phyloP scores from a whole-genome alignment of 2,113 vertebrate genomes.

The Vombatus ursinus region DNA sequence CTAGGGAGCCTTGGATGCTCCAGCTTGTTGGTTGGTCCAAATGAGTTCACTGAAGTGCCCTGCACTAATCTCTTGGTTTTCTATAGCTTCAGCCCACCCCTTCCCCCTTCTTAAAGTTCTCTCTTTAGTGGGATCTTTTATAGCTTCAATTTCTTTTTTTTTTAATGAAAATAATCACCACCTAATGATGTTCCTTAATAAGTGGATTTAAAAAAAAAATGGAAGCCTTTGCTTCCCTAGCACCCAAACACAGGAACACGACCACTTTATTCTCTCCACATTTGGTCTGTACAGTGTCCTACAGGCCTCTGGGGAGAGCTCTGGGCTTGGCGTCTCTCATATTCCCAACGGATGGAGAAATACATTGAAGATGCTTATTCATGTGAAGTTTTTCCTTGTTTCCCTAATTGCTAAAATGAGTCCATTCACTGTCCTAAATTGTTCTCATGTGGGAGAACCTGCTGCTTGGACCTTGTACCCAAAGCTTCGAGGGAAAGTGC shows the following conservation, averaged over 20 bases:
- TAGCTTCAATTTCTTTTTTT: conserved; percentile 72
- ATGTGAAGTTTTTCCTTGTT: background rate
- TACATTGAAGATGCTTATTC: conserved; percentile 21
- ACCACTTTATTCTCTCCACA: background rate
- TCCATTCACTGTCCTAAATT: conserved; percentile 59
- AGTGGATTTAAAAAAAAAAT: background rate
- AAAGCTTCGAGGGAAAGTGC: background rate
- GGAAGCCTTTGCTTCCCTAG: conserved; percentile 1
- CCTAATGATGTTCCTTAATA: conserved; percentile 3
- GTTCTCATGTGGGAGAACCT: conserved; percentile 59
- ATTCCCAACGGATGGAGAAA: background rate
- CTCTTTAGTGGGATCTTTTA: background rate
- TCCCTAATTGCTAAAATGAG: conserved; percentile 1
- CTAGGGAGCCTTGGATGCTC: background rate
- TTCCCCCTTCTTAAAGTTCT: background rate
- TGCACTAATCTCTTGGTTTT: background rate
- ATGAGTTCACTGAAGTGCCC: conserved; percentile 58
- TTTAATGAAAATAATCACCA: background rate
- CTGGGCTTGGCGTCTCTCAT: conserved; percentile 18
- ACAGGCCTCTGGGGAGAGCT: conserved; percentile 15
- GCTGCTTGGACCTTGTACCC: background rate
- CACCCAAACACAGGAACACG: background rate
- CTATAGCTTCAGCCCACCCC: background rate
- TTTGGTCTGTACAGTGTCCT: background rate
- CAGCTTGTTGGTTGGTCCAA: background rate